Percentiles rank a stretch among this genome's conserved stretches.
phyloP scores from a whole-genome alignment of 1,140 invertebrate species.

The Wiebesia pumilae region DNA sequence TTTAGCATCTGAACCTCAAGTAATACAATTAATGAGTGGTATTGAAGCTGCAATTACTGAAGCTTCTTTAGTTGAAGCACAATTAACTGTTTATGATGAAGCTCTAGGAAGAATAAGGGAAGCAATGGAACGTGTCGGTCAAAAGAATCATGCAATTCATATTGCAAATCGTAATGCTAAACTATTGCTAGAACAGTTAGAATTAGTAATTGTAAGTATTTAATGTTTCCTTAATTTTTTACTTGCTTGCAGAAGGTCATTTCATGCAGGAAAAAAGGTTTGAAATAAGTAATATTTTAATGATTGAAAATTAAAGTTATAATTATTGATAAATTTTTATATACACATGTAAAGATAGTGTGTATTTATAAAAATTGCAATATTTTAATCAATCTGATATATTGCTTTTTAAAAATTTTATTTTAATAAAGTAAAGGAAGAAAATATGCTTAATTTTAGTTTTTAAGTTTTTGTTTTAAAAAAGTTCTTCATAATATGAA shows the following conservation, averaged over 20 bases:
- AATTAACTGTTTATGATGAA: constrained; percentile 86
- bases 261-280: background rate
- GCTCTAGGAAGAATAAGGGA: constrained; percentile 87
- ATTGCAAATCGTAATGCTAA: constrained; percentile 90
- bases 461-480: background rate
- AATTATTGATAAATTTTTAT: too few species aligned
- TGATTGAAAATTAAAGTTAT: too few species aligned
- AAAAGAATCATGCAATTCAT: constrained; percentile 92
- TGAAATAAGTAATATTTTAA: background rate
- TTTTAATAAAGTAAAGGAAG: too few species aligned
- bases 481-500: background rate
- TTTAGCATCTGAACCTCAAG: constrained; percentile 87
- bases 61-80: constrained; percentile 84
- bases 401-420: too few species aligned
- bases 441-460: too few species aligned
- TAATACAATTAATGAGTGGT: constrained; percentile 89
- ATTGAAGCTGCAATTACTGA: constrained; percentile 87
- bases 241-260: background rate
- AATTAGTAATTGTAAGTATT: constrained; percentile 85
- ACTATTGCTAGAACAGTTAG: constrained; percentile 85
- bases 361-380: too few species aligned
- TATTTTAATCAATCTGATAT: too few species aligned
- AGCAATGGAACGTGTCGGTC: constrained; percentile 92
- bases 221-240: constrained; percentile 31
- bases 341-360: too few species aligned